Evolutionary conservation across 2,888 invertebrate genomes (phyloP).

Genomic region (Nephrotoma flavescens): DNA sequence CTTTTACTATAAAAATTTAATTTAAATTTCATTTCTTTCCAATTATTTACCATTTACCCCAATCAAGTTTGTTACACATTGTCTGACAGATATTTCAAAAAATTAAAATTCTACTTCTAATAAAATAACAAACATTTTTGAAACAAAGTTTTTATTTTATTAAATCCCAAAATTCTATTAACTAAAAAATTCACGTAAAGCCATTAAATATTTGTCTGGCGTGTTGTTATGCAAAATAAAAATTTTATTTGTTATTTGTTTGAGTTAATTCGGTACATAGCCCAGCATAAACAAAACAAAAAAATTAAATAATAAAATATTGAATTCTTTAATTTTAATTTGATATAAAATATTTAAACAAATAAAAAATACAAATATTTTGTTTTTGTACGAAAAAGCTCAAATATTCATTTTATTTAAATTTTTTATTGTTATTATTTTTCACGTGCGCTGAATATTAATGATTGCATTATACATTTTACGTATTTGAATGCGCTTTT

Average conservation of each 20-base stretch:
- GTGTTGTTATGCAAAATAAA: too few species aligned
- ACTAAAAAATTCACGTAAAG: not conserved
- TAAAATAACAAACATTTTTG: not conserved
- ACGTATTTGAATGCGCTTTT: too few species aligned
- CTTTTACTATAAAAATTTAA: too few species aligned
- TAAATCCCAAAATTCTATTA: not conserved
- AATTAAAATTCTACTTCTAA: not conserved
- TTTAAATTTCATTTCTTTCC: too few species aligned
- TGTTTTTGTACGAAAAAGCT: not conserved
- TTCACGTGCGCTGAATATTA: too few species aligned
- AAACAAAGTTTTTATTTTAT: not conserved
- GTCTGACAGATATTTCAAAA: not conserved
- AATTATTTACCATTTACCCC: too few species aligned
- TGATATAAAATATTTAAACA: not conserved
- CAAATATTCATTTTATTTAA: not conserved
- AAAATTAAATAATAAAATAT: not conserved
- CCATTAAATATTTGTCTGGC: not conserved
- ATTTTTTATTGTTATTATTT: too few species aligned
- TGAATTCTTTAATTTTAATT: not conserved
- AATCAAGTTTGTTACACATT: too few species aligned
- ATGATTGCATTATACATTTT: too few species aligned
- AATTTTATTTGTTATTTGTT: too few species aligned
- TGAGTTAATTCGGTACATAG: too few species aligned
- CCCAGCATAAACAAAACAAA: too few species aligned
- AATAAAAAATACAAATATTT: not conserved